These are phyloP conservation scores for Leptocoma aspasia DNA, from an alignment of 2,113 vertebrate genomes.

Conservation along the genomic window DNA sequence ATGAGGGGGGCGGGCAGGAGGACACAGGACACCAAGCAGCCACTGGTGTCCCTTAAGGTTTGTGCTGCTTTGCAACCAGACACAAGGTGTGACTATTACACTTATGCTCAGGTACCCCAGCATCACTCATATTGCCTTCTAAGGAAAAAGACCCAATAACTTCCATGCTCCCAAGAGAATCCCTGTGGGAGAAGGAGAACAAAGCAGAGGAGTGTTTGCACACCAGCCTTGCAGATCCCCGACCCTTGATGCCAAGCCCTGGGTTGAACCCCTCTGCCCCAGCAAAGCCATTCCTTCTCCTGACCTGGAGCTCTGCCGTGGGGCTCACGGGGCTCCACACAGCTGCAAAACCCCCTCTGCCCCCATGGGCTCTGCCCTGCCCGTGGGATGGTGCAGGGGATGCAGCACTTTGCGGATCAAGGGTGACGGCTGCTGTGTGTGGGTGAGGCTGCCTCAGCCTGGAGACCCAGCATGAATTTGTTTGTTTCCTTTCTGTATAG, in stretches of 20 bases:
- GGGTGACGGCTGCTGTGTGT: background rate
- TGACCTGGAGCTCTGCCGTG: background rate
- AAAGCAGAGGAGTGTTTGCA: background rate
- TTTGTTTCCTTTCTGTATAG: constrained; percentile 42
- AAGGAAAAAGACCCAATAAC: background rate
- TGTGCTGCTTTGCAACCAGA: background rate
- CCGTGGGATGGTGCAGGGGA: background rate
- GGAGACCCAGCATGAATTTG: background rate
- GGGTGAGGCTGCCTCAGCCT: constrained; percentile 4
- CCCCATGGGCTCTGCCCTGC: background rate
- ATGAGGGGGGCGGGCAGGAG: background rate
- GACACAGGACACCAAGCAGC: background rate
- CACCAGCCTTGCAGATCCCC: background rate
- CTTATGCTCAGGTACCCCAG: background rate
- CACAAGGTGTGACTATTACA: background rate
- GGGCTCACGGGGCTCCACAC: background rate
- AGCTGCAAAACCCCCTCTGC: background rate
- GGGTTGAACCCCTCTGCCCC: background rate
- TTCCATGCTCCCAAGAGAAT: background rate
- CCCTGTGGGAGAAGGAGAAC: background rate
- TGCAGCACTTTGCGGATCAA: background rate
- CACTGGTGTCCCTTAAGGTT: background rate
- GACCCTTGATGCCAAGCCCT: background rate
- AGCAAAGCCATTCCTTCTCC: background rate
- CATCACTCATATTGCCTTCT: background rate